Base-by-base conservation (phyloP, 1,140 invertebrate genomes). In the Yoshiicerus persimilis region DNA sequence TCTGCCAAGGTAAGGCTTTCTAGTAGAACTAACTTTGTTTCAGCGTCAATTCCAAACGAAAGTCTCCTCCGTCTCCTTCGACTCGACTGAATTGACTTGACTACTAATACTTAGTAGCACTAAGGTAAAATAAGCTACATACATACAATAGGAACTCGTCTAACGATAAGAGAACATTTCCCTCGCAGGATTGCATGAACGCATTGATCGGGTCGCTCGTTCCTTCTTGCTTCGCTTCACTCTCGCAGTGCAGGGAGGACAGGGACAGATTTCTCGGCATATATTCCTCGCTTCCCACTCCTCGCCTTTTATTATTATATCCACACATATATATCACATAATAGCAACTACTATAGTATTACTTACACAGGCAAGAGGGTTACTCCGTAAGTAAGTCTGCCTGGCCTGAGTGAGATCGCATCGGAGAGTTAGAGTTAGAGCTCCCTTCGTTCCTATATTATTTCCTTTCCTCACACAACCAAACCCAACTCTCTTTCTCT, bases 11-110 rank as follows among this genome's bases (percentile, higher is more conserved):
- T 80, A 80, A 80, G 75, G 75, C 32, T 80, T 80, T 80, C 34
- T 80, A 32, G 11, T 80, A 32, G 30, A 80, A 80, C 27, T 80
- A 80, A 80, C 75, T 80, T 80, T 80, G 75, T 80, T 80, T 80
- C 75, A 80, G 75, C 75, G 75, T 80, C 75, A 80, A 80, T 80
- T 80, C 75, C 75, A 80, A 80, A 80, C 34, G 75, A 36, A 36
- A 32, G 75, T 36, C 75, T 80, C 32, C 75, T 80, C 75, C 34
- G 75, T 80, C 75, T 80, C 75, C 34, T 80, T 80, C 75, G 75
- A 80, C 75, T 80, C 30, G 75, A 25, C 66, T 70, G 47, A 56
- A 56, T 56, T 56, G 47, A 56, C 47, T 56, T 56, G 66, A 70
- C 66, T 70, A 70, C 66, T 70, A 27, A 27, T 70, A 27, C 25